Conservation (phyloP, 1,140 invertebrate species). For the Platyura marginata region DNA sequence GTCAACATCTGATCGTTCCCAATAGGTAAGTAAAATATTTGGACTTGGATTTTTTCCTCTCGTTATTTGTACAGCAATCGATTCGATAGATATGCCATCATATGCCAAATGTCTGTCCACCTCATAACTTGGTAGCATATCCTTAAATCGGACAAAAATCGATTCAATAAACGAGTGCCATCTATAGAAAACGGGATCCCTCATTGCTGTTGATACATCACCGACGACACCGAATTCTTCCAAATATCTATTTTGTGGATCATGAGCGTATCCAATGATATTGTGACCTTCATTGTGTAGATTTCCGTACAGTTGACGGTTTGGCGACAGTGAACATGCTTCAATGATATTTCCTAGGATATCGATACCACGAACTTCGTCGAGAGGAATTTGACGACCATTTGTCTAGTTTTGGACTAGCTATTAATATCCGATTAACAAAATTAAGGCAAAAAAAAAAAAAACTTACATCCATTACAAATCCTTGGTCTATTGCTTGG, state of each 20-base stretch:
- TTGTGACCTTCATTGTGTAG: conserved; percentile 45
- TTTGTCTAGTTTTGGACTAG: conserved; percentile 4
- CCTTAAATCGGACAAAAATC: too few relatives aligned
- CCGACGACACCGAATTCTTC: conserved; percentile 42
- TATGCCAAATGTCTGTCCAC: too few relatives aligned
- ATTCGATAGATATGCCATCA: too few relatives aligned
- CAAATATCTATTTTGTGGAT: conserved; percentile 36
- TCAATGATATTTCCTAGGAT: conserved; percentile 44
- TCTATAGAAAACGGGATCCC: conserved; percentile 55
- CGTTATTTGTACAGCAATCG: too few relatives aligned
- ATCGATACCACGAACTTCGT: conserved; percentile 29
- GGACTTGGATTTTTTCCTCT: not conserved
- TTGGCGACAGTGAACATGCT: conserved; percentile 31
- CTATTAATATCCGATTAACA: too few relatives aligned
- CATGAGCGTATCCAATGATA: conserved; percentile 38
- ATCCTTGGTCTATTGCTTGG: conserved; percentile 39
- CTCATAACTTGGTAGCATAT: too few relatives aligned
- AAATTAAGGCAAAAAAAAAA: too few relatives aligned
- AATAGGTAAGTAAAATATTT: conserved; percentile 23
- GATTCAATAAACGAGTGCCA: too few relatives aligned
- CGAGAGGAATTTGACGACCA: conserved; percentile 12
- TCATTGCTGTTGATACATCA: conserved; percentile 45
- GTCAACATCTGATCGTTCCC: conserved; percentile 30
- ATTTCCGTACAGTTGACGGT: conserved; percentile 38
- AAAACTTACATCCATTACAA: not conserved